Conservation (phyloP, 2,113 vertebrate species). For the Mus pahari region DNA sequence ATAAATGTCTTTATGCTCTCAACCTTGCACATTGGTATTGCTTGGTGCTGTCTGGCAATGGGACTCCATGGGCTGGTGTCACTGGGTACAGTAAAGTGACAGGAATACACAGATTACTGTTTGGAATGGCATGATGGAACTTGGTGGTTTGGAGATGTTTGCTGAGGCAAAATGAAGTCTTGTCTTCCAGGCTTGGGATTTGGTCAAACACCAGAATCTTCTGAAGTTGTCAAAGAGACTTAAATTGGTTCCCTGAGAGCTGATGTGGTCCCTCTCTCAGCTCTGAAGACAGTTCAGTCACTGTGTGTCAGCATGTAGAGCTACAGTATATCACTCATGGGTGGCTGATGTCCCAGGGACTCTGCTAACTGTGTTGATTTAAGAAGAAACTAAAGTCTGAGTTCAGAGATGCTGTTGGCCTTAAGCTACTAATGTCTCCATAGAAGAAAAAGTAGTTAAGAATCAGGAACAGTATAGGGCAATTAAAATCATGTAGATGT, state of each 20-base stretch:
- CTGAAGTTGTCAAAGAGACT: background rate
- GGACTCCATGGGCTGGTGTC: too few species aligned
- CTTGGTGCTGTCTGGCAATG: background rate
- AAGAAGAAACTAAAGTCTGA: conserved; percentile 22
- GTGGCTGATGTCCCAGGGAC: background rate
- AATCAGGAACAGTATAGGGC: background rate
- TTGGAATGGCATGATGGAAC: too few species aligned
- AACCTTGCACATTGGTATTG: background rate
- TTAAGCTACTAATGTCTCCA: background rate
- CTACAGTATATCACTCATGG: background rate
- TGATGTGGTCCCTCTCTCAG: background rate
- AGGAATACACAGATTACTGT: background rate
- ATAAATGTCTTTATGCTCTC: background rate
- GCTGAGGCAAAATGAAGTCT: background rate
- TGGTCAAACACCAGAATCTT: background rate
- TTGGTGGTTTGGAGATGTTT: background rate
- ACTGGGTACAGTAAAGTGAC: background rate
- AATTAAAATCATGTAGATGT: background rate
- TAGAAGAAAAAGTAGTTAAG: background rate
- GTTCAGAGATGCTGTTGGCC: background rate
- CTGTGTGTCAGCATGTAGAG: background rate
- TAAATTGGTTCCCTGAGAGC: background rate
- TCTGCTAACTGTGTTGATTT: background rate
- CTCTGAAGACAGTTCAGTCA: background rate
- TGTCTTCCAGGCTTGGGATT: background rate